Conservation (phyloP, 1,140 invertebrate genomes). For the Alviniconcha marisindica region DNA sequence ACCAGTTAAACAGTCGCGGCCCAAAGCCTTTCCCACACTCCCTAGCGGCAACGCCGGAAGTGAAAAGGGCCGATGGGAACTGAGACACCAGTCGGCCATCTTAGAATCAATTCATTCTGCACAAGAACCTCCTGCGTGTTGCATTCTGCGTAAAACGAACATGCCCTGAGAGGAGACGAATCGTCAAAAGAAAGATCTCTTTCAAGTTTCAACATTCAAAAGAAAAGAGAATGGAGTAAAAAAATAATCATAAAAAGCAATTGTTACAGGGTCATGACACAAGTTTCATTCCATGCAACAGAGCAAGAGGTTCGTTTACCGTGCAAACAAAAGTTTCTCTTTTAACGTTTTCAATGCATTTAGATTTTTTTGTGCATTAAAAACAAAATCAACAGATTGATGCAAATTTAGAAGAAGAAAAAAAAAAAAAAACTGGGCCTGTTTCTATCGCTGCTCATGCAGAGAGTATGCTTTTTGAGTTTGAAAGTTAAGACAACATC, state of each 20-base stretch:
- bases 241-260: too few relatives aligned
- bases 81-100: not conserved
- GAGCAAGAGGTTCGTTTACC: constrained; percentile 14
- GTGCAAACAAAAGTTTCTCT: constrained; percentile 3
- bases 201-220: too few relatives aligned
- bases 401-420: not conserved
- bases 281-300: constrained; percentile 10
- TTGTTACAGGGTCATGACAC: not conserved
- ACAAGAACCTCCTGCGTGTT: constrained; percentile 19
- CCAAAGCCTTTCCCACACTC: not conserved
- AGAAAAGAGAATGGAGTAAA: too few relatives aligned
- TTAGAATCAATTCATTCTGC: not conserved
- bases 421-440: not conserved
- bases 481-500: not conserved
- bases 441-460: not conserved
- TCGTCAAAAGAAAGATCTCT: too few relatives aligned
- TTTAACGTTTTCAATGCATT: too few relatives aligned
- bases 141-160: not conserved
- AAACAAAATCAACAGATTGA: too few relatives aligned
- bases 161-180: too few relatives aligned
- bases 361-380: too few relatives aligned
- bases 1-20: not conserved
- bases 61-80: not conserved
- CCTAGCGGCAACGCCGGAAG: not conserved
- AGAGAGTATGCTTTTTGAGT: too few relatives aligned